Evolutionary conservation across 30 jellyfish, hydroid and myxozoan species (phyloP), one percentile per base, ranked within the genome.

Genomic region (Phacellophora camtschatica): DNA sequence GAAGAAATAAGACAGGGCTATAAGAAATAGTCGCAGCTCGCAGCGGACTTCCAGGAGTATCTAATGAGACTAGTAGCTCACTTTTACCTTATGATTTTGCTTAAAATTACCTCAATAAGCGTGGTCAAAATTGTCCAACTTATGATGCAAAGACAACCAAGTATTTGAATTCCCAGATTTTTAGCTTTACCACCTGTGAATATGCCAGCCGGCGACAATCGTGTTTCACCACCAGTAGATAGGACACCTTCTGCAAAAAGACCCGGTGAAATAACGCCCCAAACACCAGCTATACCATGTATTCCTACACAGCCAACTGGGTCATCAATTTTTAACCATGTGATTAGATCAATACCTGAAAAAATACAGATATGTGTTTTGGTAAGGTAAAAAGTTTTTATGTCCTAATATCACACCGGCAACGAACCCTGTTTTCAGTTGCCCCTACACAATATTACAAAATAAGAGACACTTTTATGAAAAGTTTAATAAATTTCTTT

Each of bases 241-340:
- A 77, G 80, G 25, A 48, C 82, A 37, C 49, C 57, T 29, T 92
- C 98, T n/a, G 90, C 95, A 77, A 92, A 92, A 18, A 92, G 48
- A 0, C 95, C 98, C 19, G 70, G 88, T 0, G 98, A 85, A 41
- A 92, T 22, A 77, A 92, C 16, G 12, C 97, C 83, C 98, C 98
- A 92, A 8, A 81, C 74, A 15, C 96, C 98, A 9, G 96, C 74
- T 1, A 77, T 31, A 16, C 84, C 88, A 65, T 92, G 98, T 8
- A 85, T 97, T 11, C 92, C 92, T 32, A 92, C 41, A 55, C 89
- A 88, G 12, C 98, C 98, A 50, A 92, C 98, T 1, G 98, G 98
- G 32, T 92, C 98, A 51, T 92, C 98, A 51, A 92, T 85, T 33
- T 73, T 69, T 39, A 90, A 19, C 95, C 74, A 71, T 23, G 83